These are phyloP conservation scores for Tenebrio molitor DNA, from an alignment of 1,140 invertebrate species.

Conservation along the genomic window DNA sequence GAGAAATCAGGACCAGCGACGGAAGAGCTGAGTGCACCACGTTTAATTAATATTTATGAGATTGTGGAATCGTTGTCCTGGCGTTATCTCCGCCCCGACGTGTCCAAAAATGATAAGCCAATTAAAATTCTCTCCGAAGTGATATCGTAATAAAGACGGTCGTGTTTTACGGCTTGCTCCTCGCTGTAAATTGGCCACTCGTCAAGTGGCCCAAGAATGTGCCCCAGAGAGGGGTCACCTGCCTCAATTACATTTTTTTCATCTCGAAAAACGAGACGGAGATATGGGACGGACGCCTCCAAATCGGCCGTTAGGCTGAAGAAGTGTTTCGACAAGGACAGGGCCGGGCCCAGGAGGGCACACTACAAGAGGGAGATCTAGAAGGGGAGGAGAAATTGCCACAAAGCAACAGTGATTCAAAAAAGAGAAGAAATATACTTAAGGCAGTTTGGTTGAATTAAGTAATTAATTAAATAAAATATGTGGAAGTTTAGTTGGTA, in stretches of 20 bases:
- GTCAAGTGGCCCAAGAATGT: constrained; percentile 7
- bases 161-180: constrained; percentile 12
- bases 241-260: constrained; percentile 13
- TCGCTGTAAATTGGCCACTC: constrained; percentile 36
- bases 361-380: no score
- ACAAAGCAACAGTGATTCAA: no score
- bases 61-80: no score
- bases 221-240: background rate
- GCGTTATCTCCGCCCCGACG: background rate
- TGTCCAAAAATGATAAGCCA: constrained; percentile 40
- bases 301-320: constrained; percentile 8
- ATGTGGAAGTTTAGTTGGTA: no score
- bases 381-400: no score
- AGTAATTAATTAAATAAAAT: no score
- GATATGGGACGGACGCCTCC: background rate
- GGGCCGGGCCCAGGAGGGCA: background rate
- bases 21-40: no score
- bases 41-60: no score
- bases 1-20: no score
- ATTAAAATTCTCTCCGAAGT: constrained; percentile 38
- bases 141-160: constrained; percentile 29
- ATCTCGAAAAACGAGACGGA: background rate
- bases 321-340: background rate
- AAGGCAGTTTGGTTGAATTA: no score
- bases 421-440: no score